These are phyloP conservation scores for Sympetrum striolatum DNA, from an alignment of 2,888 invertebrate species.

Conservation along the genomic window DNA sequence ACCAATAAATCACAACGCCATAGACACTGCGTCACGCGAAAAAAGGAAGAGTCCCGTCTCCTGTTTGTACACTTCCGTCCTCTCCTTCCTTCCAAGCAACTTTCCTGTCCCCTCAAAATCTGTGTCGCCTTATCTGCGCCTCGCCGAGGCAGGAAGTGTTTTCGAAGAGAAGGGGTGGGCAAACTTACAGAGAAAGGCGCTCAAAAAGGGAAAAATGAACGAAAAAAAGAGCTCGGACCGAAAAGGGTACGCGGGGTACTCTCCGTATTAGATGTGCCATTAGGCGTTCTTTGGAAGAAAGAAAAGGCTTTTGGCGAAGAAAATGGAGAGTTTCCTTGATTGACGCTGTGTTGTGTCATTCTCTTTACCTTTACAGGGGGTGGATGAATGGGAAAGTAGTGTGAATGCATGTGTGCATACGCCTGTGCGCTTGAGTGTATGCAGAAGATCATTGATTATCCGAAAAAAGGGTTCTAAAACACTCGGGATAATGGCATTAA, in stretches of 20 bases:
- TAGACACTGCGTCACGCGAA: conserved; percentile 20
- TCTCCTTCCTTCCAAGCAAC: neutral
- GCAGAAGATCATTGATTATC: neutral
- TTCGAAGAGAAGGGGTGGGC: neutral
- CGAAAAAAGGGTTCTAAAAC: neutral
- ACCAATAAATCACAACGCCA: conserved; percentile 37
- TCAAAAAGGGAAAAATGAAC: conserved; percentile 44
- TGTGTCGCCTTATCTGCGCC: neutral
- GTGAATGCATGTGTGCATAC: too few relatives aligned
- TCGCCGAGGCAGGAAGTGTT: neutral
- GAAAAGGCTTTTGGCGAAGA: conserved; percentile 54
- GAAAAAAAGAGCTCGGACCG: conserved; percentile 33
- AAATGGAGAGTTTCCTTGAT: conserved; percentile 52
- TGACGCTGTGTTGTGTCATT: conserved; percentile 49
- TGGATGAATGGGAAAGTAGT: neutral
- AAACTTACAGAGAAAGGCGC: conserved; percentile 5
- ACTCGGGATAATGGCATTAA: neutral
- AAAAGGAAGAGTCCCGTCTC: neutral
- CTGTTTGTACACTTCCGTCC: conserved; percentile 31
- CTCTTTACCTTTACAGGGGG: neutral
- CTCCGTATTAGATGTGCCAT: neutral
- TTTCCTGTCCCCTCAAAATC: neutral
- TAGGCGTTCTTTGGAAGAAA: neutral
- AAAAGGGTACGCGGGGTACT: conserved; percentile 49
- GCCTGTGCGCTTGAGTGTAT: neutral